A percentile compares a stretch with the other conserved stretches of the same genome.
Evolutionary conservation across 1,140 invertebrate species (phyloP).

Genomic region (Drosophila tani): DNA sequence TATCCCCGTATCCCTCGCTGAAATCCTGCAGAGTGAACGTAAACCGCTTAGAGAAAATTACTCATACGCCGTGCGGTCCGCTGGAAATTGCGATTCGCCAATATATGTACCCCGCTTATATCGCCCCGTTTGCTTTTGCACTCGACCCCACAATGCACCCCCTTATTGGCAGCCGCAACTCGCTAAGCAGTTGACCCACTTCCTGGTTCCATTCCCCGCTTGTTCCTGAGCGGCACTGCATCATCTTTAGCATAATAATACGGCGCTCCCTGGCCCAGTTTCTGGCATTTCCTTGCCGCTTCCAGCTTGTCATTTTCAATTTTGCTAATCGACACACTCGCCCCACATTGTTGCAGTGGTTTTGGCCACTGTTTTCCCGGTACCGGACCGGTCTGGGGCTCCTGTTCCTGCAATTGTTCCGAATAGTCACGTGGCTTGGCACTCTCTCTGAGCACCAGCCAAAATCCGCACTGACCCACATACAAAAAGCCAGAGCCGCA

Average conservation of each 20-base stretch:
- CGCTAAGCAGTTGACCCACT: slow-evolving; percentile 56
- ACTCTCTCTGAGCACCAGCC: slow-evolving; percentile 36
- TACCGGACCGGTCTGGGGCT: slow-evolving; percentile 1
- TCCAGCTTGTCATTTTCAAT: slow-evolving; percentile 75
- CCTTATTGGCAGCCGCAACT: slow-evolving; percentile 37
- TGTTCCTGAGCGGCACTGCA: slow-evolving; percentile 9
- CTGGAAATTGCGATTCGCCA: slow-evolving; percentile 40
- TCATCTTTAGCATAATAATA: slow-evolving; percentile 63
- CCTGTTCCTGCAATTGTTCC: slow-evolving; percentile 66
- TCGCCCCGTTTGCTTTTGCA: slow-evolving; percentile 22
- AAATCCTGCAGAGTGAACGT: slow-evolving; percentile 17
- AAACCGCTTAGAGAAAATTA: slow-evolving; percentile 79
- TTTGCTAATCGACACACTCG: slow-evolving; percentile 74
- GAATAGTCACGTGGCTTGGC: slow-evolving; percentile 70
- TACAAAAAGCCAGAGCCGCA: slow-evolving; percentile 50
- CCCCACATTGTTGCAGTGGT: slow-evolving; percentile 50
- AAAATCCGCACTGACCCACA: slow-evolving; percentile 73
- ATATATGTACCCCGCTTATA: slow-evolving; percentile 1
- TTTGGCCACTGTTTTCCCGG: slow-evolving; percentile 16
- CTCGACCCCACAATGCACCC: slow-evolving; percentile 26
- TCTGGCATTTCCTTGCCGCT: slow-evolving; percentile 27
- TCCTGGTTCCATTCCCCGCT: slow-evolving; percentile 13
- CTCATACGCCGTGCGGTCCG: slow-evolving; percentile 68
- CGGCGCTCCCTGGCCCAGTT: slow-evolving; percentile 50
- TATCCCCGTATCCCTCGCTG: neutral